Evolutionary conservation across 2,113 vertebrate genomes (phyloP), one percentile per base, ranked within the genome.

Genomic region (Noturus placidus): DNA sequence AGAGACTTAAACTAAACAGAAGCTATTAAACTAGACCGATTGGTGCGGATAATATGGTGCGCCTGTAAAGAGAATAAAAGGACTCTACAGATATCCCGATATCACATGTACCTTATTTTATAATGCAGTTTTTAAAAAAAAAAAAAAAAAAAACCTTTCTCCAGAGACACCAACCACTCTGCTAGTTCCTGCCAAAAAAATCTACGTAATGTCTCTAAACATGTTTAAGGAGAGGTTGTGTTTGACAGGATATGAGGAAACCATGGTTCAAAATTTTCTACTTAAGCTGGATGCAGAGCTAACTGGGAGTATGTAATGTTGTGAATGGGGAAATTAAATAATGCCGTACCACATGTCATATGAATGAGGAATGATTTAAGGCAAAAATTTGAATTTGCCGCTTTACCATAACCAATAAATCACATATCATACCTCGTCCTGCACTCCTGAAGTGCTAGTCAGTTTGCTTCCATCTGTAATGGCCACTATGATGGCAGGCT

Each of bases 381-480:
- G 70, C 5, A 7, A 33, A 1, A 7, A 14, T 20, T 38, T 38
- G 35, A 7, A 22, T 42, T 27, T 50, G 38, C 14, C 2, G 10
- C 22, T 10, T 25, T 50, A 42, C 19, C 42, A 19, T 30, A 30
- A 11, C 22, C 9, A 56, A 22, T 30, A 69, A 59, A 81, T 30
- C 7, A 67, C 35, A 56, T 6, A 46, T 86, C 87, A 65, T 72
- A 99, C 98, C 97, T 99, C 98, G 35, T 99, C 98, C 89, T 98
- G 96, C 91, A 99, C 96, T 89, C 97, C 96, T 57, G 97, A 95
- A n/a, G 95, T 97, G 94, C 97, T 96, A 84, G 97, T 99, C 83
- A 99, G 96, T 92, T 98, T 99, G 95, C 97, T 98, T 88, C 98
- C 98, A 14, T 99, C 98, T 81, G 98, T 99, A 93, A 99, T 98